Percentiles rank a stretch among this genome's conserved stretches.
Conservation (phyloP, 2,888 invertebrate species). For the Eulithis prunata region DNA sequence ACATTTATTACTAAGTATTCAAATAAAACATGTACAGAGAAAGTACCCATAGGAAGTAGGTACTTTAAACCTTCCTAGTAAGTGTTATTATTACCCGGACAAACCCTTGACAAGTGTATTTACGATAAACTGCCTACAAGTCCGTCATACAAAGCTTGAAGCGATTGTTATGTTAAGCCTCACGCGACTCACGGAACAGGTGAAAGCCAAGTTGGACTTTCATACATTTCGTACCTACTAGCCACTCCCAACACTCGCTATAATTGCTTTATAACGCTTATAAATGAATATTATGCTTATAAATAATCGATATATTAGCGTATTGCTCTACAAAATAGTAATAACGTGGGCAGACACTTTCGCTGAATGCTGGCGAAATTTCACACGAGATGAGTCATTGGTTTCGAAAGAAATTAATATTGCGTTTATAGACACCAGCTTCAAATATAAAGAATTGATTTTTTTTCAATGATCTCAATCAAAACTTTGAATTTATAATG, state of each 20-base stretch:
- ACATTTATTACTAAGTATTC: no score
- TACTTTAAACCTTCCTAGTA: no score
- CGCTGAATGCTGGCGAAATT: conserved; percentile 21
- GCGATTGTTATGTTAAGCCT: conserved; percentile 40
- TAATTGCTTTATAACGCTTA: conserved; percentile 30
- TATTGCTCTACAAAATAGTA: conserved; percentile 24
- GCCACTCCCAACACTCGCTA: conserved; percentile 26
- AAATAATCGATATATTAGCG: conserved; percentile 28
- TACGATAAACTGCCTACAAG: neutral
- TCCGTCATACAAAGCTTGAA: conserved; percentile 25
- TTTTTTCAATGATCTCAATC: no score
- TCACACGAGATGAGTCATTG: conserved; percentile 19
- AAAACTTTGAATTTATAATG: no score
- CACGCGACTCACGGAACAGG: conserved; percentile 37
- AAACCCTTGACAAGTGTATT: neutral
- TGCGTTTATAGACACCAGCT: neutral
- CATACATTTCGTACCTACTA: conserved; percentile 33
- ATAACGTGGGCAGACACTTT: conserved; percentile 29
- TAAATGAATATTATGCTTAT: conserved; percentile 27
- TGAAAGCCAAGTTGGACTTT: conserved; percentile 49
- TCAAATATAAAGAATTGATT: no score
- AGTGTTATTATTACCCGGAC: no score
- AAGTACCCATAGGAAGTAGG: no score
- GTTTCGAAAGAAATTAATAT: neutral
- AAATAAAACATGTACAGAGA: no score